Base-by-base conservation (phyloP, 2,113 vertebrate genomes). In the Atractosteus spatula region DNA sequence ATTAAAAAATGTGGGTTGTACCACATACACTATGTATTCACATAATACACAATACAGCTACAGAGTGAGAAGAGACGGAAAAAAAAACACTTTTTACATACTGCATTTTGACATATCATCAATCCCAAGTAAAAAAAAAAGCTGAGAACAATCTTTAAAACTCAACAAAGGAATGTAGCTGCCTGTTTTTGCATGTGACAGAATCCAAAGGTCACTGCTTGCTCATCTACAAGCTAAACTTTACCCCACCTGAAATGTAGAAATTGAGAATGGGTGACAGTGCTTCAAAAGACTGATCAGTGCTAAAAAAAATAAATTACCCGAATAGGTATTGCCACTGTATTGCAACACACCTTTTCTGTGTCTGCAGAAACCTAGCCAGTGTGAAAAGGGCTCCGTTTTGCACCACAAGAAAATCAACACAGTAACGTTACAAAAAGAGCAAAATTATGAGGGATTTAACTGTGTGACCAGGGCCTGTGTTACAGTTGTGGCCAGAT, bases 11-110 rank as follows among this genome's bases (percentile, higher is more conserved):
- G 90, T 92, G 90, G 90, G 69, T 66, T 86, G 86, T 72, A 87
- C 89, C 91, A 92, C 91, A 91, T 91, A 93, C 90, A 89, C 90
- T 91, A 93, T 93, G 88, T 91, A 91, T 93, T 93, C 90, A 93
- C 91, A 92, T 91, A 85, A 91, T 90, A 91, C 90, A 93, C 90
- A 89, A 89, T 87, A 93, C 91, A 92, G 88, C 90, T 93, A 93
- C 91, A 89, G 90, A 91, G 89, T 91, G 89, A 90, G 88, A 89
- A 89, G 90, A 86, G 82, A 80, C 91, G 90, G 84, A 89, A 90
- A 87, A 59, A 59, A n/a, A 59, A 12, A 14, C 91, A 90, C 88
- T 88, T 81, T 85, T 87, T 89, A 93, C 91, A 93, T 92, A 93
- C 90, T 93, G 90, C 91, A 92, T 93, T 86, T 91, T 89, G 87